Conservation (phyloP, 2,113 vertebrate species). For the Sylvietta virens region DNA sequence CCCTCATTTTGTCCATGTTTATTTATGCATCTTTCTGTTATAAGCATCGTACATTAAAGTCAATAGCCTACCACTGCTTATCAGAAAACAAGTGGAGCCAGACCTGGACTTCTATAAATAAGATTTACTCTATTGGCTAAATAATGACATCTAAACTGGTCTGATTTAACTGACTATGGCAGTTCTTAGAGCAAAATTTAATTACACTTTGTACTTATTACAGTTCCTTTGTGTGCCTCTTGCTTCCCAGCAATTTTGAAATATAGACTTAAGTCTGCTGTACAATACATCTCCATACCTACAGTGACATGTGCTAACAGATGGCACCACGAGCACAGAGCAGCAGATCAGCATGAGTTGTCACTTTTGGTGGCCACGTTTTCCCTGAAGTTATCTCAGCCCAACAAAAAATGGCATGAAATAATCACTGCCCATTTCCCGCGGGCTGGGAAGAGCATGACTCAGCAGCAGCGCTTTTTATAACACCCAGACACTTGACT, state of each 20-base stretch:
- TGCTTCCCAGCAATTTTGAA: constrained; percentile 62
- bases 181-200: constrained; percentile 67
- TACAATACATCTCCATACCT: constrained; percentile 56
- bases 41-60: constrained; percentile 22
- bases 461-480: background rate
- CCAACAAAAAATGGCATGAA: background rate
- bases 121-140: constrained; percentile 66
- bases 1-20: constrained; percentile 47
- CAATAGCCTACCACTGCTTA: constrained; percentile 50
- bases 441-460: background rate
- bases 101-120: constrained; percentile 64
- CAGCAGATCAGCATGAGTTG: constrained; percentile 43
- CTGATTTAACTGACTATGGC: constrained; percentile 69
- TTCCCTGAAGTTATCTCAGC: constrained; percentile 41
- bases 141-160: constrained; percentile 66
- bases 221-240: constrained; percentile 59
- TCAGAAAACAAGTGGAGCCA: constrained; percentile 62
- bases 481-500: constrained; percentile 9
- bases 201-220: constrained; percentile 65
- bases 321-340: background rate
- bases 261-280: constrained; percentile 46
- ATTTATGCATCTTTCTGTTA: constrained; percentile 48
- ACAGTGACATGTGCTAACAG: constrained; percentile 59
- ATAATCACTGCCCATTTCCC: constrained; percentile 13
- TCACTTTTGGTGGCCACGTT: constrained; percentile 26